Percentiles rank a stretch among this genome's conserved stretches.
Evolutionary conservation across 2,888 invertebrate genomes (phyloP).

Genomic region (Epicampocera succincta): DNA sequence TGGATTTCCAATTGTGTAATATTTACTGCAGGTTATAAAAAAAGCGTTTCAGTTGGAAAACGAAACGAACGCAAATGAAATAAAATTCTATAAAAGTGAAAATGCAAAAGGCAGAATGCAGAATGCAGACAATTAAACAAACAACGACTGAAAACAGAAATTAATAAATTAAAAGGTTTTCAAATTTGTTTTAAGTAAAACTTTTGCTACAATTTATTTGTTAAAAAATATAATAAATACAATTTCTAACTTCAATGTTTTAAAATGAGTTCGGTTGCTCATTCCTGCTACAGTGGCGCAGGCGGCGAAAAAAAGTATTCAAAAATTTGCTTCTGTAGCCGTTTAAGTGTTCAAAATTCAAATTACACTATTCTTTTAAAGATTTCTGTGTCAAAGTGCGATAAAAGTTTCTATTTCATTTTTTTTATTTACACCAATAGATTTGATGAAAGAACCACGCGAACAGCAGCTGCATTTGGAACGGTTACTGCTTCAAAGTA

Average conservation of each 20-base stretch:
- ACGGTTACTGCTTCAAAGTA: no score
- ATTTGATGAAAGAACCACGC: no score
- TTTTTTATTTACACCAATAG: no score
- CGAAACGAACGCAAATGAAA: slow-evolving; percentile 24
- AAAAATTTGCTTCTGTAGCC: no score
- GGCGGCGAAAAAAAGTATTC: neutral
- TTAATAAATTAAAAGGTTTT: slow-evolving; percentile 59
- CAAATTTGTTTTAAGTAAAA: slow-evolving; percentile 45
- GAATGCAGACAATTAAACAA: slow-evolving; percentile 15
- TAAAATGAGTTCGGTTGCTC: neutral
- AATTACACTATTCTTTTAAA: no score
- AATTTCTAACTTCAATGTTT: slow-evolving; percentile 21
- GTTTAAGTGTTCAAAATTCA: no score
- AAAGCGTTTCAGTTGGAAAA: slow-evolving; percentile 27
- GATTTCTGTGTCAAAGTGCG: no score
- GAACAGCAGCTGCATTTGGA: no score
- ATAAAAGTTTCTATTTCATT: no score
- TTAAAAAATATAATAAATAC: slow-evolving; percentile 4
- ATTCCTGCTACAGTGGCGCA: neutral
- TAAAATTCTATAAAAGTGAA: slow-evolving; percentile 47
- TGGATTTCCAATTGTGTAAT: slow-evolving; percentile 7
- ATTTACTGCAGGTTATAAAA: slow-evolving; percentile 49
- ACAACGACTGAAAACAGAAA: slow-evolving; percentile 4
- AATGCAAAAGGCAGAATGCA: slow-evolving; percentile 32
- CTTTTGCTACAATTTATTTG: slow-evolving; percentile 46